Evolutionary conservation across 2,888 invertebrate genomes (phyloP), one percentile per base, ranked within the genome.

Genomic region (Leucophora obtusa): DNA sequence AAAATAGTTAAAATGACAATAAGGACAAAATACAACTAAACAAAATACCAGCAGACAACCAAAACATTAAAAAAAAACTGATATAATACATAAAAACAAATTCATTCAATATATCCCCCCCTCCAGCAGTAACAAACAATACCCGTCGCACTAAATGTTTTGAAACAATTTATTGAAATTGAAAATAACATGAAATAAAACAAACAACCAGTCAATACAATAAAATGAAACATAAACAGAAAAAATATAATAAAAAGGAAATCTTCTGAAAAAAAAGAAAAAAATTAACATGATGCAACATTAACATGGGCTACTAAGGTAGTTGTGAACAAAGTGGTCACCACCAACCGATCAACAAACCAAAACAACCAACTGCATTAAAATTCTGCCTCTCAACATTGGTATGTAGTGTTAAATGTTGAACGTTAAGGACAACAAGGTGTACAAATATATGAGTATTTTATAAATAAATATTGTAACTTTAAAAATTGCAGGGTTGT

Each of bases 1-100:
- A 81, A 81, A 81, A 81, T 81, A 81, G 81, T 74, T 81, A 77
- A 81, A 70, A 81, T 81, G 81, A 81, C 81, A 81, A 81, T 81
- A 74, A 74, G 65, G 73, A 77, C 58, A 70, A 74, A 74, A 59
- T 66, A 81, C 81, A 81, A 74, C 66, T 53, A 60, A 74, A 77
- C 65, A 81, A 74, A 81, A 81, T 81, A 77, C 81, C 81, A 81
- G 54, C 65, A 51, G 77, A 77, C 73, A 77, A 73, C 65, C 69
- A 77, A 73, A 77, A 81, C 73, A 81, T 70, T 77, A 60, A 50
- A 69, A 59, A 77, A 60, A 74, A 69, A 79, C 70, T 28, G 5
- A 28, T 60, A 77, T 71, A 71, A 75, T 56, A 71, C 66, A 68
- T 60, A 74, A 60, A 50, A 56, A 35, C 8, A 63, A 81, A 51